Evolutionary conservation across 37 sponge, comb jelly and placozoan species (phyloP).

Genomic region (Halichondria panicea): DNA sequence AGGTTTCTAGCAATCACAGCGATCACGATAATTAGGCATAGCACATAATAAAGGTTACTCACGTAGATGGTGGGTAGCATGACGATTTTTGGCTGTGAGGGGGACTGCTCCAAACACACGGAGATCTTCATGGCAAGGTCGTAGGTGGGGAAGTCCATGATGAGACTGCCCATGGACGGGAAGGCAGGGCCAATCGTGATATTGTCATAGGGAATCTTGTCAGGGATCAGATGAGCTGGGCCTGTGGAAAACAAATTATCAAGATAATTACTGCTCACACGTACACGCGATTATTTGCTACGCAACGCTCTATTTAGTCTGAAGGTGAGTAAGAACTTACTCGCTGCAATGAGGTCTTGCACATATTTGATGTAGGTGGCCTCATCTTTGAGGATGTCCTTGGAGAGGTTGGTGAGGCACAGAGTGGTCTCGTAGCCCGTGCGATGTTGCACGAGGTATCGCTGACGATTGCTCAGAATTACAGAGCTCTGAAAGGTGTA

Average conservation of each 20-base stretch:
- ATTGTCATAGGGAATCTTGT: background rate
- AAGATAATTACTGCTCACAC: background rate
- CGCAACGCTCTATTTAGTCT: background rate
- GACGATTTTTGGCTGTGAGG: constrained; percentile 17
- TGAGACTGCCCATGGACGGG: constrained; percentile 37
- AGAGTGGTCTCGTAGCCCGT: constrained; percentile 15
- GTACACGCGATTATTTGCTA: background rate
- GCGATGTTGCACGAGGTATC: constrained; percentile 36
- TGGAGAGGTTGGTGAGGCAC: constrained; percentile 12
- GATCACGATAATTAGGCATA: too few relatives aligned
- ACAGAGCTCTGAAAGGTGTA: constrained; percentile 33
- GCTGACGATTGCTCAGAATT: constrained; percentile 23
- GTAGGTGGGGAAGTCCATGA: constrained; percentile 52
- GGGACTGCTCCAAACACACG: constrained; percentile 17
- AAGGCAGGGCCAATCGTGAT: constrained; percentile 65
- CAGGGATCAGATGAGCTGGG: background rate
- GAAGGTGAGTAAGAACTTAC: background rate
- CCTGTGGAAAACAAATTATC: constrained; percentile 8
- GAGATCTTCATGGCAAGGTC: constrained; percentile 49
- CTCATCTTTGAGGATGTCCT: constrained; percentile 20
- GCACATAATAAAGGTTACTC: background rate
- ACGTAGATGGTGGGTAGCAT: constrained; percentile 46
- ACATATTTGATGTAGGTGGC: constrained; percentile 17
- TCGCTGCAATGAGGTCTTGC: constrained; percentile 29
- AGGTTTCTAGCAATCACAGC: too few relatives aligned